Evolutionary conservation across 2,113 vertebrate species (phyloP).

Genomic region (Oryzias javanicus): DNA sequence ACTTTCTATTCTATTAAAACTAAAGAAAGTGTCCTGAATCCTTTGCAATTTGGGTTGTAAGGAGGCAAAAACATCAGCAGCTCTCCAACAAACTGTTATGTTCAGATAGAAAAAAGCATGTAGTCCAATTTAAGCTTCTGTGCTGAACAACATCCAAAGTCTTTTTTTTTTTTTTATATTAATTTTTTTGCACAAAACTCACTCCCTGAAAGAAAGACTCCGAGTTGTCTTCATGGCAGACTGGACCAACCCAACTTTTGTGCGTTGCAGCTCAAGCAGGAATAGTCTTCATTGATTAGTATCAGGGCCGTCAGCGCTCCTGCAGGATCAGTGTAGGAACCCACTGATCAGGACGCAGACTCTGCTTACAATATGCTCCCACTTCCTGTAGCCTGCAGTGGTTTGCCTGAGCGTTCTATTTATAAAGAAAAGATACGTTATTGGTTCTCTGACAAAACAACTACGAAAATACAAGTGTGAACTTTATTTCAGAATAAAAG

Average conservation of each 20-base stretch:
- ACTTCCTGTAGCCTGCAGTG: constrained; percentile 84
- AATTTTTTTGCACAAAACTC: constrained; percentile 13
- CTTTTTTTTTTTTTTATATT: constrained; percentile 7
- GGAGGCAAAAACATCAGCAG: no score
- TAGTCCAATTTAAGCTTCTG: no score
- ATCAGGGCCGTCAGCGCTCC: constrained; percentile 76
- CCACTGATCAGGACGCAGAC: constrained; percentile 86
- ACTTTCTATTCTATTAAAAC: no score
- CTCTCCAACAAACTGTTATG: no score
- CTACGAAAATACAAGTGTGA: not conserved
- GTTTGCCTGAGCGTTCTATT: constrained; percentile 83
- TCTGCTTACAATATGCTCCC: constrained; percentile 86
- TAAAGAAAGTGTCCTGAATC: no score
- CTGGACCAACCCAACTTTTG: not conserved
- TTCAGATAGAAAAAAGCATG: no score
- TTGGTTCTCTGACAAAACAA: not conserved
- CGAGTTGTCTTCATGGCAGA: constrained; percentile 11
- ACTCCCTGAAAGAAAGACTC: constrained; percentile 6
- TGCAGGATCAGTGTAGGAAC: constrained; percentile 84
- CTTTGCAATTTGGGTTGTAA: no score
- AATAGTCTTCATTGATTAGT: constrained; percentile 24
- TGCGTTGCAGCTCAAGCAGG: constrained; percentile 12
- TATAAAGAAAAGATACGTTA: not conserved
- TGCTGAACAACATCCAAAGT: not conserved
- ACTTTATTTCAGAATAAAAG: constrained; percentile 11